Evolutionary conservation across 2,888 invertebrate genomes (phyloP).

Genomic region (Matsumyia berberina): DNA sequence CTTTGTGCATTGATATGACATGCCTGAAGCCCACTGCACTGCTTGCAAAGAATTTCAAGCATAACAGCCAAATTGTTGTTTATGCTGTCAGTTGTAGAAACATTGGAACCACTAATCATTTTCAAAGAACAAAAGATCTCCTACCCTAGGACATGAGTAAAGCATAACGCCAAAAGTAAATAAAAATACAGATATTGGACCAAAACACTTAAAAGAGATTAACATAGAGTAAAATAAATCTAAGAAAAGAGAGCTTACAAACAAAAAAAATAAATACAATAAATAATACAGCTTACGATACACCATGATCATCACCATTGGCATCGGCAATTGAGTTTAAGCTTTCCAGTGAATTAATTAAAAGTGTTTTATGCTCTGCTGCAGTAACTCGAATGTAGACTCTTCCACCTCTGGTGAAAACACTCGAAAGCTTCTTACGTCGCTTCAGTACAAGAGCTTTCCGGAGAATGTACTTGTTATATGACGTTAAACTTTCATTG

Average conservation of each 20-base stretch:
- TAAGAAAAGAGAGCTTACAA: background rate
- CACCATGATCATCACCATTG: background rate
- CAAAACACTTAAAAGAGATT: background rate
- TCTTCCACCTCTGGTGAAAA: background rate
- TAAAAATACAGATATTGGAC: background rate
- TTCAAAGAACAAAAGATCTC: background rate
- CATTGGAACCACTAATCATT: background rate
- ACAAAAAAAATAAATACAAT: background rate
- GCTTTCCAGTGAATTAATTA: background rate
- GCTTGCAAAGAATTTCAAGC: constrained; percentile 9
- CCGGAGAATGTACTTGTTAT: background rate
- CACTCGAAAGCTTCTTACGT: constrained; percentile 1
- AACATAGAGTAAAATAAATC: background rate
- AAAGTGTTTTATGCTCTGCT: background rate
- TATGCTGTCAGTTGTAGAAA: constrained; percentile 1
- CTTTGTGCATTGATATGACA: constrained; percentile 26
- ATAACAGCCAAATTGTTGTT: background rate
- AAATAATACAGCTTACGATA: background rate
- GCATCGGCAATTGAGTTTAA: constrained; percentile 4
- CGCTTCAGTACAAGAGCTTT: background rate
- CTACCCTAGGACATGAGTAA: background rate
- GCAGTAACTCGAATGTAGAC: background rate
- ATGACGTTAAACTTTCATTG: too few relatives aligned
- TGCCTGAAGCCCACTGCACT: background rate
- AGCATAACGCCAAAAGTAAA: background rate